Evolutionary conservation across 2,113 vertebrate species (phyloP).

Genomic region (Sapajus apella): DNA sequence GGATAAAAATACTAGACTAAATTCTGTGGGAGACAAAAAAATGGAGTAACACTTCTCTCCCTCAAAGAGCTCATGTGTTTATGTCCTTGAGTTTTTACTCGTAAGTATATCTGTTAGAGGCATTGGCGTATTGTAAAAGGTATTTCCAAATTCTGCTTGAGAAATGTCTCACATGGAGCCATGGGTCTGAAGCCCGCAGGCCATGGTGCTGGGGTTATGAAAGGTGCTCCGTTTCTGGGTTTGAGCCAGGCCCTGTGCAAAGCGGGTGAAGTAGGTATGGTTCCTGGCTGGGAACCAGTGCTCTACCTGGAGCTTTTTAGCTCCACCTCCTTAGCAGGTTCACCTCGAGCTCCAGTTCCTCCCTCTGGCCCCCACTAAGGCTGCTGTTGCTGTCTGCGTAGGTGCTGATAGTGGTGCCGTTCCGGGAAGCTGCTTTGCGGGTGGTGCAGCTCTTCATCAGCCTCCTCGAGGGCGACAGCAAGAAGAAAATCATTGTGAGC

Average conservation of each 20-base stretch:
- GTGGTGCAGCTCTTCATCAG: conserved; percentile 91
- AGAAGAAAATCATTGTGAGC: conserved; percentile 92
- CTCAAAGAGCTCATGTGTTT: neutral
- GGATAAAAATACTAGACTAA: neutral
- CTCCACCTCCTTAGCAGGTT: neutral
- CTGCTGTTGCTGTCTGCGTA: conserved; percentile 57
- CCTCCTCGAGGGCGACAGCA: conserved; percentile 89
- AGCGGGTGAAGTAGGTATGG: accelerated
- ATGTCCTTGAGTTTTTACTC: neutral
- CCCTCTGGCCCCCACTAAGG: too few species aligned
- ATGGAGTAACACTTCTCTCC: neutral
- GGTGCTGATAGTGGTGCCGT: conserved; percentile 95
- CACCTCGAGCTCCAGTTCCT: accelerated
- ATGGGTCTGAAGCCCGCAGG: neutral
- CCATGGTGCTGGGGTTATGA: neutral
- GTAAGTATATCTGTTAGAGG: neutral
- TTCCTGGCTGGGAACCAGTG: neutral
- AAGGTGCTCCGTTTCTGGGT: neutral
- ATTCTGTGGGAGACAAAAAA: neutral
- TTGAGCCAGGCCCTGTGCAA: neutral
- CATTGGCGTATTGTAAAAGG: neutral
- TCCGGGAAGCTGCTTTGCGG: conserved; percentile 90
- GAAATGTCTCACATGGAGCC: neutral
- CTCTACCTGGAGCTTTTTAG: accelerated
- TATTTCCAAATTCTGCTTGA: neutral